Percentiles rank a stretch among this genome's conserved stretches.
These are phyloP conservation scores for Parnassius orleans DNA, from an alignment of 2,888 invertebrate genomes.

Conservation along the genomic window DNA sequence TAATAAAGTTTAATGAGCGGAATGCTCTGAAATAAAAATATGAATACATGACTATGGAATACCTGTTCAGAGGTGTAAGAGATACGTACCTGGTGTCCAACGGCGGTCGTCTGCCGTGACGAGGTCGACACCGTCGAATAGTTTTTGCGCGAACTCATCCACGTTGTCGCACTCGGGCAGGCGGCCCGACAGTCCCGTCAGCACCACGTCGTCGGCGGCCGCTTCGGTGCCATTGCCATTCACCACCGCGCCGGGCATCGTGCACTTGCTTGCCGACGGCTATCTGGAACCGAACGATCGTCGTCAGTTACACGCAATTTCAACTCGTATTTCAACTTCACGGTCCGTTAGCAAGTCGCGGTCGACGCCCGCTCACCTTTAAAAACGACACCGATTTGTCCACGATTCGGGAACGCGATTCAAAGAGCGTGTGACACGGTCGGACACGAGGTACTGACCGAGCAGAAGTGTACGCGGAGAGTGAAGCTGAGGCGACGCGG, in stretches of 20 bases:
- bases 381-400: conserved; percentile 5
- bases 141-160: conserved; percentile 95
- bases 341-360: conserved; percentile 30
- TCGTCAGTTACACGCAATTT: neutral
- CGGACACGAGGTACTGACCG: conserved; percentile 37
- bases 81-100: conserved; percentile 85
- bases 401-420: neutral
- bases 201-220: conserved; percentile 86
- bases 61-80: too few species aligned
- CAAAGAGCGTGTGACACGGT: conserved; percentile 24
- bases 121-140: conserved; percentile 95
- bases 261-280: conserved; percentile 19
- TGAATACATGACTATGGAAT: too few species aligned
- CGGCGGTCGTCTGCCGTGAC: conserved; percentile 95
- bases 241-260: conserved; percentile 63
- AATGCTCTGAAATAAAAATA: too few species aligned
- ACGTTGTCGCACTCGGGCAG: conserved; percentile 95
- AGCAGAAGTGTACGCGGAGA: conserved; percentile 48
- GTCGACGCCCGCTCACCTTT: conserved; percentile 27
- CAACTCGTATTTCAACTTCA: neutral
- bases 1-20: too few species aligned
- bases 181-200: conserved; percentile 92
- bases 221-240: conserved; percentile 58
- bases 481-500: conserved; percentile 49
- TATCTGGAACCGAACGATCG: conserved; percentile 46